Evolutionary conservation across 2,888 invertebrate species (phyloP), one percentile per base, ranked within the genome.

Genomic region (Tenthredo distinguenda): DNA sequence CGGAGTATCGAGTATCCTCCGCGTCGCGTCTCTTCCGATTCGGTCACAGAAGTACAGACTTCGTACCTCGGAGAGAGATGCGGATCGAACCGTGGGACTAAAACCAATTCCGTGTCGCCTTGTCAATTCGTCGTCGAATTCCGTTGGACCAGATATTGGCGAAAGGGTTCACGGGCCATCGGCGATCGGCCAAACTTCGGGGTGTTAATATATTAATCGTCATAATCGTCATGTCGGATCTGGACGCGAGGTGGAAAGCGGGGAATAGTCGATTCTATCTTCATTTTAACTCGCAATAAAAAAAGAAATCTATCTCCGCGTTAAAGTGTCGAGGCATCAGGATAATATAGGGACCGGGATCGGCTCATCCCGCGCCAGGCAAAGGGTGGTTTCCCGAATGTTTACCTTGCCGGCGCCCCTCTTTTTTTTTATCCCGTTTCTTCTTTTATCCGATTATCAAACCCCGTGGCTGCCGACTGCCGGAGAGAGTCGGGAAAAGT

Each of bases 71-170:
- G 21, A n/a, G n/a, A 18, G 2, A 21, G 21, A 72, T 26, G 10
- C 40, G 7, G 40, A 43, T 10, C 40, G 10, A 43, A 43, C 10
- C 40, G 4, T n/a, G n/a, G 12, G 37, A 40, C 89, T 90, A 90
- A 90, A 90, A 90, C 90, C 89, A 90, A 89, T 90, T 89, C 88
- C 89, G 87, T 90, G 90, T 90, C 89, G 88, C 88, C 88, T 88
- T 89, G 89, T 91, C 90, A 90, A 91, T 91, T 90, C 89, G 87
- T 88, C 88, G 87, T 87, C 89, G 90, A 3, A 47, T 47, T 12
- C 47, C 88, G 88, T 87, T 87, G 68, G 55, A 84, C 68, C 77
- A 79, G 77, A 58, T 62, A 21, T 26, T 62, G 68, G 50, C 79
- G 76, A 31, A 26, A 40, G 83, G 65, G 62, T 84, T 77, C 37